phyloP scores from a whole-genome alignment of 2,797 vertebrate genomes.

The Petrocephalus schoutedeni region DNA sequence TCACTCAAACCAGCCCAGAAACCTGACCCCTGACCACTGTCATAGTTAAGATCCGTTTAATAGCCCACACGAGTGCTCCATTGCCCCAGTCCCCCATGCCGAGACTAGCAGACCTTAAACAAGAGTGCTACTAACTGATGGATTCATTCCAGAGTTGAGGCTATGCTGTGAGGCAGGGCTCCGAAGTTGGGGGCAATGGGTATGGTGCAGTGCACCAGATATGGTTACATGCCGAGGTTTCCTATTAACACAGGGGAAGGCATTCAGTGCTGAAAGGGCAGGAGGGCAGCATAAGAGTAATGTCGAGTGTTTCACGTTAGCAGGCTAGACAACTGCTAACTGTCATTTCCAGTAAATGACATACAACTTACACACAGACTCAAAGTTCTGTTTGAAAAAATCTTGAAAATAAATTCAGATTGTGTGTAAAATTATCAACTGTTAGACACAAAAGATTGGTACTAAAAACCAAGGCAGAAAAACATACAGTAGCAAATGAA shows the following conservation, averaged over 20 bases:
- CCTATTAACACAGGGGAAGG: neutral
- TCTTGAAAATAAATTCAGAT: neutral
- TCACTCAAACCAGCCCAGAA: conserved; percentile 14
- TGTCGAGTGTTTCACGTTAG: neutral
- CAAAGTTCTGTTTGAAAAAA: neutral
- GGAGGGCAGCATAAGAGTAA: neutral
- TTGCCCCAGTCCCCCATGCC: neutral
- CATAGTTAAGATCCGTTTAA: neutral
- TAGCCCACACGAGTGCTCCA: neutral
- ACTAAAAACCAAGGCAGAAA: neutral
- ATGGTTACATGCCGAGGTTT: neutral
- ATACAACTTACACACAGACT: neutral
- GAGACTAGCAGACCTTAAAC: neutral
- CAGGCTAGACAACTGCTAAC: neutral
- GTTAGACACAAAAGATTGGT: neutral
- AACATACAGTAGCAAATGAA: neutral
- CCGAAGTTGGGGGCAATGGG: neutral
- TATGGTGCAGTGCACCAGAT: neutral
- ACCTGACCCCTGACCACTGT: conserved; percentile 4
- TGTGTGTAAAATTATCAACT: neutral
- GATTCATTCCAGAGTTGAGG: neutral
- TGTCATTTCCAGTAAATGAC: neutral
- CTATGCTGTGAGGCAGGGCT: neutral
- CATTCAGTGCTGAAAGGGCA: neutral
- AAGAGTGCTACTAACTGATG: neutral